Evolutionary conservation across 2,797 vertebrate species (phyloP).

Genomic region (Spea hammondii): DNA sequence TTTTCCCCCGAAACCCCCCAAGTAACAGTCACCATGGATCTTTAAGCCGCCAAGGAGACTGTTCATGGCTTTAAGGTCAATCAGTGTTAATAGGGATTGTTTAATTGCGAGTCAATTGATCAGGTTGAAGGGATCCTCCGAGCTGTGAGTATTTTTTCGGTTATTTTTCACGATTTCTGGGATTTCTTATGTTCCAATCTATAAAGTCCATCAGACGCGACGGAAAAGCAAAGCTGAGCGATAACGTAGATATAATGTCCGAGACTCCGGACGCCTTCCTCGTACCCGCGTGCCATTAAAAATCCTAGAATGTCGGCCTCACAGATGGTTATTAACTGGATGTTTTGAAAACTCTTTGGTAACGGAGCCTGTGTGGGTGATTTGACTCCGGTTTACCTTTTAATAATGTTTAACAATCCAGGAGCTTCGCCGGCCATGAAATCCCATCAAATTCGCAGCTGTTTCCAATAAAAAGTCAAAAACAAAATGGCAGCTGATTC

Average conservation of each 20-base stretch:
- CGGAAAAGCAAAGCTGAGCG: background rate
- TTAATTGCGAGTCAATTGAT: no score
- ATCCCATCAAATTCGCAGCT: slow-evolving; percentile 37
- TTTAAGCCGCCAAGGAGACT: no score
- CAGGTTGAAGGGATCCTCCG: no score
- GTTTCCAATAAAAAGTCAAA: slow-evolving; percentile 23
- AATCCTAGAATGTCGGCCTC: slow-evolving; percentile 12
- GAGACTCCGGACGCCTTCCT: background rate
- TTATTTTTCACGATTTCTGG: no score
- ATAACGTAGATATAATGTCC: background rate
- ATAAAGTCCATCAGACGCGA: background rate
- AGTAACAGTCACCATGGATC: no score
- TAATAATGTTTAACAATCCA: slow-evolving; percentile 50
- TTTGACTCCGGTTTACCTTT: slow-evolving; percentile 23
- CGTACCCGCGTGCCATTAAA: background rate
- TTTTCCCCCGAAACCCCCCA: no score
- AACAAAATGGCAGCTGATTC: slow-evolving; percentile 21
- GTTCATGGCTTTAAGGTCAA: no score
- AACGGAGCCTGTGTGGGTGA: slow-evolving; percentile 17
- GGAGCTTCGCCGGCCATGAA: slow-evolving; percentile 12
- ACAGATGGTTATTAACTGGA: slow-evolving; percentile 29
- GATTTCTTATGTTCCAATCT: background rate
- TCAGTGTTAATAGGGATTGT: no score
- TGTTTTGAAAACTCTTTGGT: slow-evolving; percentile 33
- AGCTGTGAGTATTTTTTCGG: no score